phyloP scores from a whole-genome alignment of 2,113 vertebrate genomes.

The Choloepus hoffmanni region DNA sequence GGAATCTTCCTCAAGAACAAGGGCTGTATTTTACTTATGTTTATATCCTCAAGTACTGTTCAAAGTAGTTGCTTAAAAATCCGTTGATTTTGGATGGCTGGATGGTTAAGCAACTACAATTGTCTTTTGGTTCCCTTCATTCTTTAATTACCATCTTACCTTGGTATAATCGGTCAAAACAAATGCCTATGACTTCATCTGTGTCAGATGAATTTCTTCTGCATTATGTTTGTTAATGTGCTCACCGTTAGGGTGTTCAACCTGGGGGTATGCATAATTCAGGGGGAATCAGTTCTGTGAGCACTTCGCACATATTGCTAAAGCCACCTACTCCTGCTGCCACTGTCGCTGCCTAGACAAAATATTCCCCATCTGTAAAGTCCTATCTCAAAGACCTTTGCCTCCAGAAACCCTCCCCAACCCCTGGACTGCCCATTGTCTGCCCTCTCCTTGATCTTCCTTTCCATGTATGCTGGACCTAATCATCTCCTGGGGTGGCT shows the following conservation, averaged over 20 bases:
- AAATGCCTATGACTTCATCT: neutral
- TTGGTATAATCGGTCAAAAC: neutral
- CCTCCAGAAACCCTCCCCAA: neutral
- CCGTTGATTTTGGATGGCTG: too few species aligned
- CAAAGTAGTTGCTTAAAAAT: neutral
- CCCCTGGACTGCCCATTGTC: fast-evolving
- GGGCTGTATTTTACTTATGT: neutral
- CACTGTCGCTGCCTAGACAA: fast-evolving
- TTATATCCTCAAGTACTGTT: neutral
- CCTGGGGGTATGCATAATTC: neutral
- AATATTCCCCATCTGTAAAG: neutral
- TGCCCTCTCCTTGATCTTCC: neutral
- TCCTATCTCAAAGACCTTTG: neutral
- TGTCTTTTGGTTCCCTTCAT: too few species aligned
- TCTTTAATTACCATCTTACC: neutral
- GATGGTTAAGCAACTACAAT: neutral
- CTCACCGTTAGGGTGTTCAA: neutral
- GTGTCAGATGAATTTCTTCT: neutral
- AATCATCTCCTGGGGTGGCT: too few species aligned
- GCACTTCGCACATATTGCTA: too few species aligned
- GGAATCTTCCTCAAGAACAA: neutral
- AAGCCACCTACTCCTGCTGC: neutral
- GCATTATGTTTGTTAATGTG: fast-evolving
- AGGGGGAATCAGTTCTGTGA: neutral
- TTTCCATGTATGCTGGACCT: neutral